Evolutionary conservation across 2,113 vertebrate genomes (phyloP), one percentile per base, ranked within the genome.

Genomic region (Poecile atricapillus): DNA sequence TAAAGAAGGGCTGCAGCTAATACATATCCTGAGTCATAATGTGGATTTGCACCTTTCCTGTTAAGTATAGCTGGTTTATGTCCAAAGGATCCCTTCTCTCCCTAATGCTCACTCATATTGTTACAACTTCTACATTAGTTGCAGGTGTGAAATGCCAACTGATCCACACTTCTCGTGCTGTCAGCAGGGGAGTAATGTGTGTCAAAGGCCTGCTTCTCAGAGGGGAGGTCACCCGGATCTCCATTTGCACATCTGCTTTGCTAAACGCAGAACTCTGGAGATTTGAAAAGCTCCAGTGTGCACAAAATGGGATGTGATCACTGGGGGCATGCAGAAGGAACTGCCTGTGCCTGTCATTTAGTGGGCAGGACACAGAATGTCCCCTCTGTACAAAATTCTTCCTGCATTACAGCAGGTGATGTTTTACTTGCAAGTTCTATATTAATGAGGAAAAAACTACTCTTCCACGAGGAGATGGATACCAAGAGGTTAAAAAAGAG

Each of bases 221-320:
- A 73, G 35, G 35, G 35, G 67, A 94, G 91, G 75, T 95, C 90
- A 94, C 75, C 39, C 3, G 3, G 49, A 89, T 85, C 87, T 93
- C 89, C 67, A 31, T 55, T 83, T 93, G 82, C 91, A 95, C 95
- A 95, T 95, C 87, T 93, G 92, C 82, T 95, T 95, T 88, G 75
- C 85, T 92, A 83, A 96, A 96, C 49, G 55, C 68, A 86, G 77
- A 77, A 59, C 43, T 50, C 78, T 35, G 55, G 88, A 77, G 59
- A n/a, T 74, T 62, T 91, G 46, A 35, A 91, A 70, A 85, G 52
- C 90, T 90, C 67, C 25, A 44, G 1, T 5, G 18, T 8, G n/a
- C 50, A 65, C 49, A 28, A 43, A 75, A 58, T 33, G 21, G 39
- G 49, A 56, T 25, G 71, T 87, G 19, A 27, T 91, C 67, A 47